Base-by-base conservation (phyloP, 2,797 vertebrate genomes). In the Coregonus ussuriensis region DNA sequence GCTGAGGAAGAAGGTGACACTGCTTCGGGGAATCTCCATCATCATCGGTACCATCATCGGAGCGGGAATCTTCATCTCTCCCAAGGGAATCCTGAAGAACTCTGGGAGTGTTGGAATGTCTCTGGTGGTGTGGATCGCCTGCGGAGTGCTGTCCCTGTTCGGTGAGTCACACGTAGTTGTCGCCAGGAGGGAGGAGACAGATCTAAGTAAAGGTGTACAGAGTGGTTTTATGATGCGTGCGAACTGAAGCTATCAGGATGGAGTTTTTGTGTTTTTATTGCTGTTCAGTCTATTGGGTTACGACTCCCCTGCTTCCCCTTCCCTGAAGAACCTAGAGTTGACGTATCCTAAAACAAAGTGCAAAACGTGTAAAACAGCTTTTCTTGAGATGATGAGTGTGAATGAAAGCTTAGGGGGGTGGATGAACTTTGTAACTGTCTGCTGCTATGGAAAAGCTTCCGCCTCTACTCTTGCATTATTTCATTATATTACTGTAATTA, bases 1-100 rank as follows among this genome's bases (percentile, higher is more conserved):
- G 71, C 92, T 99, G 86, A 96, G 94, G 89, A 97, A 96, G 93
- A 98, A 99, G 85, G 95, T 99, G 81, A 99, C 97, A 0, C 90
- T 99, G 71, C 90, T 99, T 76, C 92, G 96, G 73, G 98, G 98
- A 1, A 93, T 98, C 86, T 96, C 97, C 80, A 96, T 99, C 86
- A 99, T 99, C 83, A 94, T 96, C 9, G 98, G 98, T 47, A 99
- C 95, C 81, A 97, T 99, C 91, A 98, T 99, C 18, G 98, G 98
- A 81, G 97, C 96, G 0, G 98, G 98, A 68, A 98, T 99, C 91
- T 99, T 99, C 93, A 98, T 99, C 88, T 97, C 98, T 29, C 98
- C 98, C 0, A 98, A 97, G 89, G 97, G 97, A 77, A 97, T 99
- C 86, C 95, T 99, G 74, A 89, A 94, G 84, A 92, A 98, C 88